Evolutionary conservation across 2,797 vertebrate species (phyloP).

Genomic region (Euphonia xanthogaster): DNA sequence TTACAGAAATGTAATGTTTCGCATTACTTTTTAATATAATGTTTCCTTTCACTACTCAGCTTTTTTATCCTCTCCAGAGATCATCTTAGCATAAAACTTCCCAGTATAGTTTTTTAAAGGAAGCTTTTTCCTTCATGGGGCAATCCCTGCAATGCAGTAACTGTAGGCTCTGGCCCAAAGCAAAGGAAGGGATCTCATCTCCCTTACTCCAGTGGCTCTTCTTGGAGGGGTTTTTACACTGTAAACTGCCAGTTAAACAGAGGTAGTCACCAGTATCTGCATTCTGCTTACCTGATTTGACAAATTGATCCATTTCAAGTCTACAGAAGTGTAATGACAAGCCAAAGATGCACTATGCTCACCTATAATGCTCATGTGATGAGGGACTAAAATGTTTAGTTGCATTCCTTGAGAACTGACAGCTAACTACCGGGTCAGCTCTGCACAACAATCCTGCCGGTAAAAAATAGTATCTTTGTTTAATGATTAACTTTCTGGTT

Average conservation of each 20-base stretch:
- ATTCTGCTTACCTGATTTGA: not conserved
- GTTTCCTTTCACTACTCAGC: not conserved
- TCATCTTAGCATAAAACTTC: not conserved
- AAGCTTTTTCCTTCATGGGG: not conserved
- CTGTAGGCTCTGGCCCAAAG: not conserved
- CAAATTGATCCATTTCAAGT: not conserved
- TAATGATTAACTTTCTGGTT: not conserved
- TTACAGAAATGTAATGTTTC: not conserved
- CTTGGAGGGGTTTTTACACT: not conserved
- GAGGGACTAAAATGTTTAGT: not conserved
- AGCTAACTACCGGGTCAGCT: not conserved
- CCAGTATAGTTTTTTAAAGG: not conserved
- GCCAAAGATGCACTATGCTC: not conserved
- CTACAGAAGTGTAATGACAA: not conserved
- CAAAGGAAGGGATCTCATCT: not conserved
- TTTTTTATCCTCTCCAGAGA: not conserved
- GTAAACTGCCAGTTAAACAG: not conserved
- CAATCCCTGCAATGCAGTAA: not conserved
- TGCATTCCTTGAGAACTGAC: not conserved
- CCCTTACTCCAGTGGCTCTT: not conserved
- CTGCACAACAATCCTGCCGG: not conserved
- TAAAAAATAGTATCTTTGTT: not conserved
- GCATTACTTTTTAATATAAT: not conserved
- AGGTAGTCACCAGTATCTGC: not conserved
- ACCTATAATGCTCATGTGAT: not conserved